Base-by-base conservation (phyloP, 2,113 vertebrate genomes). In the Electrona antarctica region DNA sequence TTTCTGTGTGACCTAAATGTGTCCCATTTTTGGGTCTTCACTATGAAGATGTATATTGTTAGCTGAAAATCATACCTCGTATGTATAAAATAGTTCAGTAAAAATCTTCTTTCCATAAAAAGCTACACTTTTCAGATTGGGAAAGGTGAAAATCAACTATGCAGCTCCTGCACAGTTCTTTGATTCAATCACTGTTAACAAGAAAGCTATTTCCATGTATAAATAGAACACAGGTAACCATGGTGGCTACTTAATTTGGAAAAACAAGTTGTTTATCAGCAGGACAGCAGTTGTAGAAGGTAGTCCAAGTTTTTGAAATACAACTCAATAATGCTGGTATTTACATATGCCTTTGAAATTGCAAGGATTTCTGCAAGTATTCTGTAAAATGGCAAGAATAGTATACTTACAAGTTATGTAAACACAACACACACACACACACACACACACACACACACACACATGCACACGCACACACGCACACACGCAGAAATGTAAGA, bases 251-350 rank as follows among this genome's bases (percentile, higher is more conserved):
- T 54, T 54, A 54, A 11, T 54, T 54, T 54, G 13, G 11, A n/a
- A 54, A 13, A 13, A 54, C 51, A 54, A 13, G 51, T n/a, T 54
- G 13, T 49, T 49, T 49, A 49, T 49, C 48, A 49, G 7, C 12
- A 54, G 51, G 51, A 61, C 77, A 54, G 73, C 63, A 74, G 67
- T 41, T 10, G 7, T 60, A 57, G 45, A 61, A 5, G 2, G 28
- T 47, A 60, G 63, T 78, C 54, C 60, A 51, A 56, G 58, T 70
- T 56, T 74, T 56, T 74, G 7, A 77, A 41, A 73, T 66, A 55
- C 33, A 33, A 69, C 41, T 76, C 45, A 45, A 9, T 11, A 67
- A 52, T 3, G 2, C 51, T 51, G 7, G 29, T 50, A 15, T 69
- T 81, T 78, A n/a, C 13, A 79, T 66, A 73, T 60, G 7, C 15